Evolutionary conservation across 35 echinoderm and acorn worm genomes (phyloP), one percentile per base, ranked within the genome.

Genomic region (Heliocidaris tuberculata): DNA sequence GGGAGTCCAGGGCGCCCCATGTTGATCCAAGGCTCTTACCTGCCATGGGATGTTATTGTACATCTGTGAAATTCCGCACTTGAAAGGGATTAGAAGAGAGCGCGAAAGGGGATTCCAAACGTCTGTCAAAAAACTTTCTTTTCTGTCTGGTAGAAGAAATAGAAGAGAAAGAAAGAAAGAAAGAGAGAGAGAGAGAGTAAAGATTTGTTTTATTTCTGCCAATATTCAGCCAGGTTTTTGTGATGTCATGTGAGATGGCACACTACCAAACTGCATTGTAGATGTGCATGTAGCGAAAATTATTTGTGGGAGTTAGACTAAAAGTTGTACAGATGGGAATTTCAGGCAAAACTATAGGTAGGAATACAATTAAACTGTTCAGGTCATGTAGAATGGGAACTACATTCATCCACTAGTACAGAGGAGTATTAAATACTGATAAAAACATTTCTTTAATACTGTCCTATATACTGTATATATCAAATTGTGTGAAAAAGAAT

Each of bases 51-150:
- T 89, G 87, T 89, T 89, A 89, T 89, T 89, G 87, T 89, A 89
- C 87, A 89, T 89, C 87, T 89, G 87, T 89, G 87, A 89, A 89
- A 48, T 89, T 89, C 87, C 47, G 87, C 87, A 89, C 87, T 89
- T 89, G 31, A 48, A 89, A n/a, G 87, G 87, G 87, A 89, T 89
- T 89, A 89, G 87, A 19, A 47, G 47, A 48, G 47, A 31, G 87
- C 87, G 47, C 31, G 87, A 48, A 89, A 47, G 87, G 65, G 65
- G 87, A 89, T 89, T 89, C 31, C 29, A 89, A 89, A 89, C 47
- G 87, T 89, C 87, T 89, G 87, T 89, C 87, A 89, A 89, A 89
- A 16, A 89, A 48, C 15, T 27, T 89, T 89, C 31, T 32, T 48
- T 47, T 47, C 19, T 42, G 16, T n/a, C 87, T 89, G 31, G 17